Evolutionary conservation across 2,888 invertebrate species (phyloP).

Genomic region (Polyommatus icarus): DNA sequence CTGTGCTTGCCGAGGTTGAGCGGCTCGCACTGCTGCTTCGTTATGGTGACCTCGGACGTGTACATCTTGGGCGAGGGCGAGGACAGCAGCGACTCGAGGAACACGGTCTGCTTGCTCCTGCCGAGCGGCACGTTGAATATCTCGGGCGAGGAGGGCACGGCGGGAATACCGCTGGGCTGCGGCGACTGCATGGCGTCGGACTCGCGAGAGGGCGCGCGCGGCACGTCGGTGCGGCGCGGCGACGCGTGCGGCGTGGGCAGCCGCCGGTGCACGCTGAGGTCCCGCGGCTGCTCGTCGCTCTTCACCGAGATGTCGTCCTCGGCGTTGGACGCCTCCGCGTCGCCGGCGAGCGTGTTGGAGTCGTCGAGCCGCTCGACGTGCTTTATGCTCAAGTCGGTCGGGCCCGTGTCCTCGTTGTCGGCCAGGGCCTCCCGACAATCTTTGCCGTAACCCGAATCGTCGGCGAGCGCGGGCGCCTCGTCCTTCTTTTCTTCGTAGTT

Average conservation of each 20-base stretch:
- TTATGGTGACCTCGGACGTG: slow-evolving; percentile 78
- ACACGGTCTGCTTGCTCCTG: slow-evolving; percentile 76
- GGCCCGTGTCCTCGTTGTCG: slow-evolving; percentile 67
- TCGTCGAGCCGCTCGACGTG: slow-evolving; percentile 56
- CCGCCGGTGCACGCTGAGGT: slow-evolving; percentile 80
- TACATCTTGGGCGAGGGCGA: slow-evolving; percentile 81
- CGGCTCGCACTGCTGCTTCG: slow-evolving; percentile 83
- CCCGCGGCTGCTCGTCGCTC: slow-evolving; percentile 81
- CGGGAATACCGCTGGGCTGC: slow-evolving; percentile 86
- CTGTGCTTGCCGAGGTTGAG: slow-evolving; percentile 84
- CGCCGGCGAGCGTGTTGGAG: slow-evolving; percentile 46
- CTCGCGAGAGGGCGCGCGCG: slow-evolving; percentile 83
- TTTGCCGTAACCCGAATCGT: slow-evolving; percentile 38
- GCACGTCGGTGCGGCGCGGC: slow-evolving; percentile 70
- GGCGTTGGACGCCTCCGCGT: slow-evolving; percentile 53
- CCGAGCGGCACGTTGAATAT: slow-evolving; percentile 76
- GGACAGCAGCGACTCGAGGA: slow-evolving; percentile 83
- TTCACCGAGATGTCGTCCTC: slow-evolving; percentile 66
- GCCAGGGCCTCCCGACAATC: slow-evolving; percentile 47
- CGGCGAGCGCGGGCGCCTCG: slow-evolving; percentile 35
- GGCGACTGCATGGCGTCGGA: slow-evolving; percentile 88
- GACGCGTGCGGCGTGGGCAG: slow-evolving; percentile 69
- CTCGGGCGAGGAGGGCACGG: slow-evolving; percentile 85
- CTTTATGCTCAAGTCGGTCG: slow-evolving; percentile 81
- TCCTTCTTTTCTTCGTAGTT: slow-evolving; percentile 42